These are phyloP conservation scores for Labeo calbasu DNA, from an alignment of 2,797 vertebrate species.

Conservation along the genomic window DNA sequence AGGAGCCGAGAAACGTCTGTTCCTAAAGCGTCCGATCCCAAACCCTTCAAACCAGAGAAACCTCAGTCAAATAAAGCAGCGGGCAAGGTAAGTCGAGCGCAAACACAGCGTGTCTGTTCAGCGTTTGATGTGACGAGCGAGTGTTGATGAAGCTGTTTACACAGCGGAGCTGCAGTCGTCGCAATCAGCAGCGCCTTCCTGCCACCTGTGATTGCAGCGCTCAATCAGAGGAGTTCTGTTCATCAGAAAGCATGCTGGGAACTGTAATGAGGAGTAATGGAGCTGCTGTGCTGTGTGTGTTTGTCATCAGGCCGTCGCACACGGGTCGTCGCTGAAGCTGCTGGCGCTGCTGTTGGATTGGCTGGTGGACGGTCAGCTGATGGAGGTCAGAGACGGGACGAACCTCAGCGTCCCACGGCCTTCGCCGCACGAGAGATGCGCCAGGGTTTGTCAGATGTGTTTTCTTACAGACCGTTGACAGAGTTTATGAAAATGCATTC, in stretches of 20 bases:
- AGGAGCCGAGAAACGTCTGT: constrained; percentile 69
- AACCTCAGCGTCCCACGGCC: constrained; percentile 64
- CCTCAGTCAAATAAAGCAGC: constrained; percentile 65
- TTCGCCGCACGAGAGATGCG: constrained; percentile 79
- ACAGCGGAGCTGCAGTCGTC: not conserved
- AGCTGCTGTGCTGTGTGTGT: not conserved
- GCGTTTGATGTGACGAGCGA: not conserved
- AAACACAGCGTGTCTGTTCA: not conserved
- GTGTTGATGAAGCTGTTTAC: not conserved
- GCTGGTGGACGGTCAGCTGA: constrained; percentile 79
- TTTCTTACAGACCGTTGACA: not conserved
- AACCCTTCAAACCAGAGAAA: constrained; percentile 75
- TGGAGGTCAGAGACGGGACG: constrained; percentile 62
- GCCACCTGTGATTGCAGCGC: not conserved
- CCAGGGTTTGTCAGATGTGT: constrained; percentile 72
- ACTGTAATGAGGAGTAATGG: not conserved
- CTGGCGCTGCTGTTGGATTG: constrained; percentile 84
- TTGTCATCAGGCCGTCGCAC: constrained; percentile 69
- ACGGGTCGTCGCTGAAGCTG: constrained; percentile 76
- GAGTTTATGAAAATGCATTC: not conserved
- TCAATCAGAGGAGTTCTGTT: not conserved
- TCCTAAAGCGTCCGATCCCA: constrained; percentile 42
- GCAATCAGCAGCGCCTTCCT: not conserved
- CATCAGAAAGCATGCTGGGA: not conserved
- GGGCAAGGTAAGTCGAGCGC: constrained; percentile 71